Conservation (phyloP, 2,888 invertebrate genomes). For the Machimus atricapillus region DNA sequence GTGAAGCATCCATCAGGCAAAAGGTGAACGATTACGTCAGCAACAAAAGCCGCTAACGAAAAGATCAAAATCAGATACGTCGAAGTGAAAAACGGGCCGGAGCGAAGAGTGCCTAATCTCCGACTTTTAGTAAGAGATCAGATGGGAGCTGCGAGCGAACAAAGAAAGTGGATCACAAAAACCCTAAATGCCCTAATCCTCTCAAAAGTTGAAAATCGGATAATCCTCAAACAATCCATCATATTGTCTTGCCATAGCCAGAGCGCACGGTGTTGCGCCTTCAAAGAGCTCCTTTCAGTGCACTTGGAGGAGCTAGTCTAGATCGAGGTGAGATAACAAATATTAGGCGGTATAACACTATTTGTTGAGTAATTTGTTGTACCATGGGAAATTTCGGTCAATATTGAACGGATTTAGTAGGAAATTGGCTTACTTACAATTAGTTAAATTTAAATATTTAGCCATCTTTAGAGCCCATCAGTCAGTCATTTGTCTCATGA, state of each 20-base stretch:
- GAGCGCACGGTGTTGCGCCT: neutral
- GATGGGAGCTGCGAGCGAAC: slow-evolving; percentile 7
- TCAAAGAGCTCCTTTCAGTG: neutral
- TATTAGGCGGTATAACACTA: neutral
- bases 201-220: slow-evolving; percentile 10
- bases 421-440: neutral
- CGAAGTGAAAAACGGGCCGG: slow-evolving; percentile 10
- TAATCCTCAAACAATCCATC: slow-evolving; percentile 29
- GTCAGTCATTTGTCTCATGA: neutral
- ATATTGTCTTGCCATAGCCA: slow-evolving; percentile 26
- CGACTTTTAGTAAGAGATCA: slow-evolving; percentile 31
- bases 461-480: neutral
- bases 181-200: slow-evolving; percentile 23
- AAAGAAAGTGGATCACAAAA: slow-evolving; percentile 30
- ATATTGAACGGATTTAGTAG: neutral
- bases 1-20: slow-evolving; percentile 38
- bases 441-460: neutral
- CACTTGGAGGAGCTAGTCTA: neutral
- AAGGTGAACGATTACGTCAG: slow-evolving; percentile 29
- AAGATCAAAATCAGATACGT: slow-evolving; percentile 30
- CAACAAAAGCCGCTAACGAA: slow-evolving; percentile 34
- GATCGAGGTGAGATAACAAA: neutral
- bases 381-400: neutral
- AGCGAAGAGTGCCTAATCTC: slow-evolving; percentile 1
- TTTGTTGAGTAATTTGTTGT: neutral